Percentiles rank a stretch among this genome's conserved stretches.
Conservation (phyloP, 2,797 vertebrate genomes). For the Micrastur ruficollis region DNA sequence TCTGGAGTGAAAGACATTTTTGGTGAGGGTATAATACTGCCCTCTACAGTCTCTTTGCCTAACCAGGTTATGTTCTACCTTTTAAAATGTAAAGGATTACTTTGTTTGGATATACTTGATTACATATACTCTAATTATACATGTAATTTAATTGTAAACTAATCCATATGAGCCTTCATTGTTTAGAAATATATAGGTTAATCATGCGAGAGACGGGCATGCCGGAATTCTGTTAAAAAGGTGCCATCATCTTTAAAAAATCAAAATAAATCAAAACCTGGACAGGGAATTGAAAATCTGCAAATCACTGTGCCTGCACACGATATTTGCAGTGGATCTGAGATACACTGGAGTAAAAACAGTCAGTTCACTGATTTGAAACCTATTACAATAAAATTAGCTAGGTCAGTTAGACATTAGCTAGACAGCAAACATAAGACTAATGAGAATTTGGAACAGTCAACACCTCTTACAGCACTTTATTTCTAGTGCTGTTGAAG, state of each 20-base stretch:
- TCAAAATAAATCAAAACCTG: background rate
- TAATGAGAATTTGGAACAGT: background rate
- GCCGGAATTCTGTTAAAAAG: background rate
- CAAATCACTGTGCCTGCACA: background rate
- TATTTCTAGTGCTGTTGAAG: background rate
- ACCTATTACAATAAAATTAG: background rate
- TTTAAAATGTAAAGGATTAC: background rate
- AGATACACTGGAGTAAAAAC: background rate
- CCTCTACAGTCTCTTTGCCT: conserved; percentile 7
- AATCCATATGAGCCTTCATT: background rate
- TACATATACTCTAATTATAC: background rate
- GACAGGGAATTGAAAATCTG: background rate
- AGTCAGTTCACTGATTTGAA: background rate
- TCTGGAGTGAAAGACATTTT: background rate
- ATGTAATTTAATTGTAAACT: background rate
- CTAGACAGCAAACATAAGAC: background rate
- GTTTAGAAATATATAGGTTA: background rate
- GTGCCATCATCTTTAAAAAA: background rate
- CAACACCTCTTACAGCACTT: background rate
- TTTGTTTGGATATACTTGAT: background rate
- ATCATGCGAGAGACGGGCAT: background rate
- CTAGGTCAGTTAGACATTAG: background rate
- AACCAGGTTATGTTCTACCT: background rate
- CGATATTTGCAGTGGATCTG: background rate
- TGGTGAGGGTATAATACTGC: conserved; percentile 35